phyloP scores from a whole-genome alignment of 64 coral and sea anemone species.

The Montipora sp. region DNA sequence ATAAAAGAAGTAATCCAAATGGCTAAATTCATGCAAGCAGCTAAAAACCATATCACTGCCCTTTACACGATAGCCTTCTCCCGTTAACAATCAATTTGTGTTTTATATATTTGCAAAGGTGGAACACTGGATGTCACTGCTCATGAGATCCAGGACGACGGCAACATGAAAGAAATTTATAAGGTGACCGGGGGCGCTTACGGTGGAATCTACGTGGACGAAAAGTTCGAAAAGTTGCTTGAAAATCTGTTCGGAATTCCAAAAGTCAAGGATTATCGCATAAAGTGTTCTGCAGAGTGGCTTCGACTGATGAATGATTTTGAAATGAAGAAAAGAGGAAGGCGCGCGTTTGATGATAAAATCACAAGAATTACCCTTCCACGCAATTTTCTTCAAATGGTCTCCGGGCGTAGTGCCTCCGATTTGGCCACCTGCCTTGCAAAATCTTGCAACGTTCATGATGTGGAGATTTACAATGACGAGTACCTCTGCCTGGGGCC shows the following conservation, averaged over 20 bases:
- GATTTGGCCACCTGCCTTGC: too few relatives aligned
- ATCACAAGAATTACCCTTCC: constrained; percentile 18
- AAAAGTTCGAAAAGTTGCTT: not conserved
- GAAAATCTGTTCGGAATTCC: not conserved
- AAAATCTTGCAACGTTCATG: too few relatives aligned
- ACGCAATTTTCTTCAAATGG: not conserved
- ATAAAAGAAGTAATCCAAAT: too few relatives aligned
- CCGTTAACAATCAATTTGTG: too few relatives aligned
- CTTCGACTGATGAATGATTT: constrained; percentile 47
- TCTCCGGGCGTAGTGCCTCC: too few relatives aligned
- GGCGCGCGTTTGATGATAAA: not conserved
- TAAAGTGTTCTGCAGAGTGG: not conserved
- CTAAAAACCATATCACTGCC: too few relatives aligned
- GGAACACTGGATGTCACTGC: constrained; percentile 56
- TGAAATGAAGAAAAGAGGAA: constrained; percentile 48
- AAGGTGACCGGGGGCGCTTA: not conserved
- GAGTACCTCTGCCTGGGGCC: constrained; percentile 22
- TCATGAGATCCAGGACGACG: not conserved
- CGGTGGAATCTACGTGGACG: constrained; percentile 40
- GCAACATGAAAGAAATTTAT: constrained; percentile 29
- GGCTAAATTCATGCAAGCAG: too few relatives aligned
- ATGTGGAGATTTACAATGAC: not conserved
- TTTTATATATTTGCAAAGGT: not conserved
- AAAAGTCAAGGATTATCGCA: not conserved
- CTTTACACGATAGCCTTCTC: too few relatives aligned